Evolutionary conservation across 2,797 vertebrate species (phyloP).

Genomic region (Hemitrygon akajei): DNA sequence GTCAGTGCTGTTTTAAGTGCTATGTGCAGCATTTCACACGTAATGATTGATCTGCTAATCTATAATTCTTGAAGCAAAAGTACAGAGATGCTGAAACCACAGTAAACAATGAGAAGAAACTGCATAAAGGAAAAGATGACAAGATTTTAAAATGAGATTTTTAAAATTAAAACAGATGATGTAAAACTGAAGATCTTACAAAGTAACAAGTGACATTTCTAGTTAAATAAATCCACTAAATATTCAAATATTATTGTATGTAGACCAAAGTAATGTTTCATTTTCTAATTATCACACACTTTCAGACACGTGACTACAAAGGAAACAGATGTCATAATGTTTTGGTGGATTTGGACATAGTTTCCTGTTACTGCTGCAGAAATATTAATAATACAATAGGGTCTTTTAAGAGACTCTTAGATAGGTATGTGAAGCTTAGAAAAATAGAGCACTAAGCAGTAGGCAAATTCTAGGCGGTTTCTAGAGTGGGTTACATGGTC

Average conservation of each 20-base stretch:
- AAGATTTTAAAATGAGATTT: neutral
- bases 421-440: too few species aligned
- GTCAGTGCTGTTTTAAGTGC: neutral
- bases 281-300: neutral
- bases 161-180: neutral
- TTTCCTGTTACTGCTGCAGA: conserved; percentile 47
- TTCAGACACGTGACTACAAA: neutral
- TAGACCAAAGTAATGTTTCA: neutral
- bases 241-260: neutral
- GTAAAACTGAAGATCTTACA: neutral
- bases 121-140: neutral
- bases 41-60: neutral
- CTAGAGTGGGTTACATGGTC: too few species aligned
- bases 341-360: conserved; percentile 44
- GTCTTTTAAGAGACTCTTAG: too few species aligned
- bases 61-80: too few species aligned
- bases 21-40: neutral
- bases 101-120: neutral
- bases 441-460: too few species aligned
- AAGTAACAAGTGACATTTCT: neutral
- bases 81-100: neutral
- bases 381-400: conserved; percentile 44
- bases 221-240: neutral
- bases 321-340: conserved; percentile 38
- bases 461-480: too few species aligned